A percentile compares a stretch with the other conserved stretches of the same genome.
These are phyloP conservation scores for Thecophora atra DNA, from an alignment of 2,888 invertebrate species.

Conservation along the genomic window DNA sequence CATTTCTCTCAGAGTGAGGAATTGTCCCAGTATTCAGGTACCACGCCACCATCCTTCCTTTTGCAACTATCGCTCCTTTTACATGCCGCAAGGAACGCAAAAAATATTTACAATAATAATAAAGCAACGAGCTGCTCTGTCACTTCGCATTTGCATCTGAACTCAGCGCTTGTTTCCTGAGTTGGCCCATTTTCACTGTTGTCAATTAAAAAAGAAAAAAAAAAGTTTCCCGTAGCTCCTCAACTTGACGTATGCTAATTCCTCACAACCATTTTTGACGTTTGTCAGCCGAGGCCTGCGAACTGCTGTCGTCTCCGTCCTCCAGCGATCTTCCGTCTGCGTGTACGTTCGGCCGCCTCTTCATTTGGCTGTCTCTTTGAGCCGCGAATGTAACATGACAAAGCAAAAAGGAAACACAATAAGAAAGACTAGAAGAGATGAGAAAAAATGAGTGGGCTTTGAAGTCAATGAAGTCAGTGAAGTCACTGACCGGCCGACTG, in stretches of 20 bases:
- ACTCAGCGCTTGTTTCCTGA: background rate
- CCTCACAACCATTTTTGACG: slow-evolving; percentile 13
- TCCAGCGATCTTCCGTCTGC: background rate
- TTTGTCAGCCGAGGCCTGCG: slow-evolving; percentile 11
- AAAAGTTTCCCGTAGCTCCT: background rate
- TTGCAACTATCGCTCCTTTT: too few relatives aligned
- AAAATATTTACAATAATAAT: slow-evolving; percentile 11
- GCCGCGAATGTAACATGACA: background rate
- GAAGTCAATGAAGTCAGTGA: slow-evolving; percentile 2
- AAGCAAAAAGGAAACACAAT: background rate
- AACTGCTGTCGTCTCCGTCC: background rate
- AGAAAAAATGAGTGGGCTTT: background rate
- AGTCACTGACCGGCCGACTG: slow-evolving; percentile 10
- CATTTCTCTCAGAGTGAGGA: too few relatives aligned
- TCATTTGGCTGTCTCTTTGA: background rate
- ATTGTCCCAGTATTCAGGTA: too few relatives aligned
- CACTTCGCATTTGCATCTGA: background rate
- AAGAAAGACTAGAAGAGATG: background rate
- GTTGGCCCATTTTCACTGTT: background rate
- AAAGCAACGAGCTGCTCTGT: background rate
- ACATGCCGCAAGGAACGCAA: background rate
- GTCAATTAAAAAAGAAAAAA: background rate
- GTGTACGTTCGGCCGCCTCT: background rate
- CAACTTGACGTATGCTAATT: slow-evolving; percentile 6
- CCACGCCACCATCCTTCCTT: too few relatives aligned